These are phyloP conservation scores for Promerops cafer DNA, from an alignment of 2,113 vertebrate species.

Conservation along the genomic window DNA sequence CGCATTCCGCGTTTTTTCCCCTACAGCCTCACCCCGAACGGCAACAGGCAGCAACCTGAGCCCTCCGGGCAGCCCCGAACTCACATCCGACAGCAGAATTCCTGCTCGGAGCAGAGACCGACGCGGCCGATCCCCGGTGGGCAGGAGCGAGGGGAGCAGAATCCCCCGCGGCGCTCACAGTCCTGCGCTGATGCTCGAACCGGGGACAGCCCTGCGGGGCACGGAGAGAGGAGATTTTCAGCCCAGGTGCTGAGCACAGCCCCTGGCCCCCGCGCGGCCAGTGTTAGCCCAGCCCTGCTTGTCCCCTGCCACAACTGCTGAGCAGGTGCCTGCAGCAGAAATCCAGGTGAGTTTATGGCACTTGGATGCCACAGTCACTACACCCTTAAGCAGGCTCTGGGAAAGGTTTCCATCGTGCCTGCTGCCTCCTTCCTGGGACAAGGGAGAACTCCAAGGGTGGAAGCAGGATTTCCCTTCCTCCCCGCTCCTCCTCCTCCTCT, in stretches of 20 bases:
- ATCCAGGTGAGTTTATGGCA: background rate
- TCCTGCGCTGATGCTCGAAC: background rate
- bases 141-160: background rate
- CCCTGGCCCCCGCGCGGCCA: background rate
- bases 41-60: background rate
- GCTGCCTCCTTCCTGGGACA: background rate
- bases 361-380: too few relatives aligned
- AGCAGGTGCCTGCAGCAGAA: background rate
- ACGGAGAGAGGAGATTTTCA: background rate
- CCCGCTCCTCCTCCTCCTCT: background rate
- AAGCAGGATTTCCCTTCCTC: background rate
- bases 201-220: background rate
- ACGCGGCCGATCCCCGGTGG: background rate
- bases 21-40: background rate
- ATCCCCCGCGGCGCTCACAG: constrained; percentile 9
- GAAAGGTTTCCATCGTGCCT: background rate
- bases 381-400: background rate
- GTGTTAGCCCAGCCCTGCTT: background rate
- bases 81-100: constrained; percentile 42
- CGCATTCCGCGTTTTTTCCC: background rate
- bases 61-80: background rate
- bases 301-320: fast-evolving
- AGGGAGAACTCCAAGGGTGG: background rate
- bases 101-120: constrained; percentile 24
- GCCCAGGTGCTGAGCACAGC: background rate